Conservation (phyloP, 2,888 invertebrate genomes). For the Hesperia comma region DNA sequence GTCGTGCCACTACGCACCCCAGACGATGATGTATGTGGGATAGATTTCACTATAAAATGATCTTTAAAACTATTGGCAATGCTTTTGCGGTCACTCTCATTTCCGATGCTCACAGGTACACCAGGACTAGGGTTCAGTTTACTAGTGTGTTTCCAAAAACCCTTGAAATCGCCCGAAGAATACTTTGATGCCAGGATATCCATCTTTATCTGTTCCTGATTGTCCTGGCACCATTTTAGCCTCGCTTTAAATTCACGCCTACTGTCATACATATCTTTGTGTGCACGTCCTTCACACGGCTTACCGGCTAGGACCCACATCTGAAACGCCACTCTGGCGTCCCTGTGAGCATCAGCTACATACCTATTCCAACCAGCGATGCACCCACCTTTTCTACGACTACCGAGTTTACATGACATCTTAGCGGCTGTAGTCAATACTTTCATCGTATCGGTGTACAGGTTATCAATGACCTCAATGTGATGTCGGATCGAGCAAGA, state of each 20-base stretch:
- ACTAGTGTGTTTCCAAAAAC: constrained; percentile 22
- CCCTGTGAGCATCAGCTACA: constrained; percentile 29
- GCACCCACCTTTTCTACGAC: constrained; percentile 5
- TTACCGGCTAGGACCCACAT: background rate
- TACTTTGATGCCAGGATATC: constrained; percentile 23
- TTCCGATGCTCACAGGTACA: background rate
- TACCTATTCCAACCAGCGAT: constrained; percentile 38
- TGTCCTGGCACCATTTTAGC: constrained; percentile 29
- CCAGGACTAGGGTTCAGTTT: constrained; percentile 29
- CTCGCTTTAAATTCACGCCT: constrained; percentile 24
- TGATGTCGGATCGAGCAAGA: background rate
- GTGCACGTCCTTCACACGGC: background rate
- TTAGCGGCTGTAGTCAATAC: background rate
- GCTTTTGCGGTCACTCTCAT: constrained; percentile 3
- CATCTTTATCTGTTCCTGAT: constrained; percentile 9
- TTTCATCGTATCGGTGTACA: background rate
- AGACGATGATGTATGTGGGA: background rate
- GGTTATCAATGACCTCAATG: background rate
- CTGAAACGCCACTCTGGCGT: constrained; percentile 6
- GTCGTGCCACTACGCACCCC: background rate
- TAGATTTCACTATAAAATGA: background rate
- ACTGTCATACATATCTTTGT: constrained; percentile 2
- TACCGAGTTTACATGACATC: background rate
- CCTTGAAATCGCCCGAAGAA: background rate
- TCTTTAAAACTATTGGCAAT: constrained; percentile 4